These are phyloP conservation scores for Drosophila limbata DNA, from an alignment of 2,888 invertebrate species.

Conservation along the genomic window DNA sequence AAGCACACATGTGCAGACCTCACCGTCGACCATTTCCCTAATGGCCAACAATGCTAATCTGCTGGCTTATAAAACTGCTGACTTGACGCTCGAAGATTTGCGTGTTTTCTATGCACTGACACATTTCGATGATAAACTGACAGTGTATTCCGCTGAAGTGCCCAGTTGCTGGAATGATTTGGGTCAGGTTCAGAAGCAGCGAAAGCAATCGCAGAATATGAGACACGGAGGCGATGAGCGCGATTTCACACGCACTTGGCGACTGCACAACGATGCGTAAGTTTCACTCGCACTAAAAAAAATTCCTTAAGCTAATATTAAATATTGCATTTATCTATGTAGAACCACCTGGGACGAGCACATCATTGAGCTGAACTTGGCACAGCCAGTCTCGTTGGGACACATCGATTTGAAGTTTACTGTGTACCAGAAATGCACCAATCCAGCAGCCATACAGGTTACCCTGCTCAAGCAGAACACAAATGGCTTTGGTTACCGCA, in stretches of 20 bases:
- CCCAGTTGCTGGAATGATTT: constrained; percentile 97
- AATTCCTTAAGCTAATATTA: neutral
- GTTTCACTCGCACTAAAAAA: constrained; percentile 49
- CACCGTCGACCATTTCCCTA: constrained; percentile 68
- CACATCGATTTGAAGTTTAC: constrained; percentile 96
- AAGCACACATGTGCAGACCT: constrained; percentile 65
- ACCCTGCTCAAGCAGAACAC: constrained; percentile 90
- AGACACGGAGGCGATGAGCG: constrained; percentile 88
- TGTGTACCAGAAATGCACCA: constrained; percentile 91
- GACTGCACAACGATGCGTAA: constrained; percentile 93
- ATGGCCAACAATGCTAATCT: constrained; percentile 78
- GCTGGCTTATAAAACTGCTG: constrained; percentile 87
- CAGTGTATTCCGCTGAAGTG: constrained; percentile 93
- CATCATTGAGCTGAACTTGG: constrained; percentile 94
- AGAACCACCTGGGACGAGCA: constrained; percentile 96
- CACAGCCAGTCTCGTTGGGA: constrained; percentile 92
- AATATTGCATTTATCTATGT: constrained; percentile 12
- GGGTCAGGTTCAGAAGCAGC: constrained; percentile 95
- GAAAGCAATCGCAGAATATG: constrained; percentile 93
- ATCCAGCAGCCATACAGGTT: constrained; percentile 92
- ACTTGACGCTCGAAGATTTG: constrained; percentile 87
- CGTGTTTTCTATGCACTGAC: constrained; percentile 90
- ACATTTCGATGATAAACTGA: constrained; percentile 88
- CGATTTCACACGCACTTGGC: constrained; percentile 92
- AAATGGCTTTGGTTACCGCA: constrained; percentile 88